Conservation (phyloP, 2,797 vertebrate species). For the Scarus forsteni region DNA sequence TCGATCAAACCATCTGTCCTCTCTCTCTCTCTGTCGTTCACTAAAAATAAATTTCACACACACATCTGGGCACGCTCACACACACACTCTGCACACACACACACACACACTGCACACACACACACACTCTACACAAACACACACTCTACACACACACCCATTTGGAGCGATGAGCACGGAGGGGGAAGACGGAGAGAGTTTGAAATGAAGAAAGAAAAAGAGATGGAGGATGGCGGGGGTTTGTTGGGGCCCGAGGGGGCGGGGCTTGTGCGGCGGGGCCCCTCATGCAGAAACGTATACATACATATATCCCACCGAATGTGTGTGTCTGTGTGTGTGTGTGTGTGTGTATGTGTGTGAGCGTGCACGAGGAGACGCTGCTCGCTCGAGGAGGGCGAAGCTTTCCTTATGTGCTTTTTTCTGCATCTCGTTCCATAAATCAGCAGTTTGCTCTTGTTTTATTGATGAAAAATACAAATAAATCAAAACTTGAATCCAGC, state of each 20-base stretch:
- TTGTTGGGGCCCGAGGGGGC: constrained; percentile 58
- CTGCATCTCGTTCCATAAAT: too few relatives aligned
- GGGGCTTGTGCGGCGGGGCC: constrained; percentile 43
- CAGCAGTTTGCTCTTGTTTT: too few relatives aligned
- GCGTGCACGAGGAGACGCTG: neutral
- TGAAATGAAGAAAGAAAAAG: constrained; percentile 38
- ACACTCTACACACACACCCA: neutral
- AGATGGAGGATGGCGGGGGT: neutral
- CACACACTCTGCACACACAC: constrained; percentile 22
- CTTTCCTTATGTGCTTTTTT: too few relatives aligned
- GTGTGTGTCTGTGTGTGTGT: constrained; percentile 14
- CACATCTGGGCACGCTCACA: constrained; percentile 5
- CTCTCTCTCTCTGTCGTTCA: constrained; percentile 23
- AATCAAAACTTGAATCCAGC: too few relatives aligned
- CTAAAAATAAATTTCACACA: constrained; percentile 41
- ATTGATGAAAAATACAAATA: too few relatives aligned
- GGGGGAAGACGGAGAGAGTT: constrained; percentile 26
- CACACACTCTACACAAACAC: constrained; percentile 10
- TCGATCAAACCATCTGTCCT: constrained; percentile 76
- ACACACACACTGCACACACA: neutral
- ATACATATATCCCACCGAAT: neutral
- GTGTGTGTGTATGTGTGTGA: constrained; percentile 7
- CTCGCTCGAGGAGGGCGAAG: neutral
- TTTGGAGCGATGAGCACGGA: neutral
- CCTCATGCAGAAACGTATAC: constrained; percentile 31